Conservation (phyloP, 2,888 invertebrate genomes). For the Drosophila picticornis region DNA sequence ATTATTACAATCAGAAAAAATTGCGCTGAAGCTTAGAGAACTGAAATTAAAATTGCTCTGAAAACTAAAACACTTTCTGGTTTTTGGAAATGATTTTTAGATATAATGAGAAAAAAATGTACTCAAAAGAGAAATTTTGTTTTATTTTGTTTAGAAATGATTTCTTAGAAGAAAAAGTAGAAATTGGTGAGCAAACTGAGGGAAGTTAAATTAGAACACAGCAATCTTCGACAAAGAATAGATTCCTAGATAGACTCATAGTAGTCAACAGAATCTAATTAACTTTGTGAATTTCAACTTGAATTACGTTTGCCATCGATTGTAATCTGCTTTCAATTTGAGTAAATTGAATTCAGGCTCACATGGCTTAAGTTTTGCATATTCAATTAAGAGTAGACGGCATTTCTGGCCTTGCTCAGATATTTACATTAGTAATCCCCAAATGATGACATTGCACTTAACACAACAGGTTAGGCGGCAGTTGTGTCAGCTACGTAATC, state of each 20-base stretch:
- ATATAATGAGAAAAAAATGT: not conserved
- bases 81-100: not conserved
- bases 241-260: not conserved
- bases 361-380: slow-evolving; percentile 8
- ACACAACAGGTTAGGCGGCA: slow-evolving; percentile 46
- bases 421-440: slow-evolving; percentile 40
- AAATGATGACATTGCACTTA: slow-evolving; percentile 59
- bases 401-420: slow-evolving; percentile 8
- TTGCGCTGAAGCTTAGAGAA: not conserved
- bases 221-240: not conserved
- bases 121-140: rapidly evolving
- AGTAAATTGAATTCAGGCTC: slow-evolving; percentile 24
- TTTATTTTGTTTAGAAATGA: no score
- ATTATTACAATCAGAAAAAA: not conserved
- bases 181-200: not conserved
- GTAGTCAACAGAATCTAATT: not conserved
- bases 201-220: not conserved
- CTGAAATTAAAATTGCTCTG: not conserved
- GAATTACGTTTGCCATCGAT: slow-evolving; percentile 14
- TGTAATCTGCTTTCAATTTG: slow-evolving; percentile 12
- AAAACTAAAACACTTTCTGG: not conserved
- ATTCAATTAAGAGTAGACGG: slow-evolving; percentile 37
- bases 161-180: not conserved
- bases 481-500: slow-evolving; percentile 34
- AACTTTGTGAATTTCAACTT: not conserved